Base-by-base conservation (phyloP, 2,888 invertebrate genomes). In the Metellina segmentata region DNA sequence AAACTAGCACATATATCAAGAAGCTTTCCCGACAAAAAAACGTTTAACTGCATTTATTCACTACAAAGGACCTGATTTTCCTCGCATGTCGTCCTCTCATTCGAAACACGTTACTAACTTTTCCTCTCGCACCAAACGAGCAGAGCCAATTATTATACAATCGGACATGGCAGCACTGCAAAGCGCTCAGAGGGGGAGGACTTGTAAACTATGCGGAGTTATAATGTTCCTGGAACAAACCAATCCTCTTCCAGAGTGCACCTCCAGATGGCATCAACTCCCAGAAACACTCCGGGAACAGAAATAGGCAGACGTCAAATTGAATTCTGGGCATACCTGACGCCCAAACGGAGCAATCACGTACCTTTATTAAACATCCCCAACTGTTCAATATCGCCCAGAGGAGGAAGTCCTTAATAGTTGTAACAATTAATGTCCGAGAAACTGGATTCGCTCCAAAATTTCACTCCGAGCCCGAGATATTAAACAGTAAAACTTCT, bases 291-390 rank as follows among this genome's bases (percentile, higher is more conserved):
- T 20, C 49, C 34, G 34, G 53, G 75, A 61, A 77, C 51, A 48
- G 52, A 52, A 49, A 75, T 61, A 20, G 49, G 85, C 85, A 53
- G 53, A 70, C 49, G 49, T 81, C 87, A 87, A 87, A 87, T 87
- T 81, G 87, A 87, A 87, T 87, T 87, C 81, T 79, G n/a, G 4
- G 74, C 52, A 81, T 78, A 49, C 85, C 75, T 61, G 52, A 53
- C 69, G 48, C 51, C 20, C 78, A 69, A 82, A 85, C 61, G 48
- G 74, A 69, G 81, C 88, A 88, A 88, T 88, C 88, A 79, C 69
- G 89, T 19, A 34, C 82, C 78, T 77, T 89, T 89, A 89, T 89
- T 83, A 89, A 89, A 89, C 82, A 89, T 77, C 82, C 82, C 70
- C 52, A 53, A 51, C 88, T 82, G 81, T 83, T 89, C 89, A 78